A percentile compares a stretch with the other conserved stretches of the same genome.
phyloP scores from a whole-genome alignment of 2,113 vertebrate genomes.

The Psettodes erumei region DNA sequence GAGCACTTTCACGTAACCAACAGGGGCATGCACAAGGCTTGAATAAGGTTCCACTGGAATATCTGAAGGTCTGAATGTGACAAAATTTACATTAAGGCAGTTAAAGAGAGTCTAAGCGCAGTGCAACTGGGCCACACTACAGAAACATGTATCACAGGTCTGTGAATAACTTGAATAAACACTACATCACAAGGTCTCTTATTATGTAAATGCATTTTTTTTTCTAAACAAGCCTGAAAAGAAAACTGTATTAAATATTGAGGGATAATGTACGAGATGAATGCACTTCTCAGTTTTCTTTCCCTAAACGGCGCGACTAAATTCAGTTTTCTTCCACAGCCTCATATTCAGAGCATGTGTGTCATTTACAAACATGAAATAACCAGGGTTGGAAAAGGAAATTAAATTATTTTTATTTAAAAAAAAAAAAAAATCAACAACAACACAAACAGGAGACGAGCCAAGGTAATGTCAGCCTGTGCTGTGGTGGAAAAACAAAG shows the following conservation, averaged over 20 bases:
- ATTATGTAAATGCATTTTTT: constrained; percentile 30
- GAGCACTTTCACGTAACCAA: not conserved
- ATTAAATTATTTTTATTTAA: not conserved
- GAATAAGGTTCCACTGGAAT: not conserved
- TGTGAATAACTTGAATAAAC: constrained; percentile 18
- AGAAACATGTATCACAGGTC: constrained; percentile 5
- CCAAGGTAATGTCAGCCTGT: constrained; percentile 7
- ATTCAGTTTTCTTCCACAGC: constrained; percentile 25
- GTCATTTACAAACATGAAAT: constrained; percentile 24
- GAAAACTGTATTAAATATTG: constrained; percentile 50
- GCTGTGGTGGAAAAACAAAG: constrained; percentile 5
- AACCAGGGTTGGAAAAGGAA: not conserved
- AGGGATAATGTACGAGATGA: constrained; percentile 25
- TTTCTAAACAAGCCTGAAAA: constrained; percentile 21
- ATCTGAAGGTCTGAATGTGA: not conserved
- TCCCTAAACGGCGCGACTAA: constrained; percentile 19
- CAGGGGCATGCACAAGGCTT: not conserved
- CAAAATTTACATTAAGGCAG: not conserved
- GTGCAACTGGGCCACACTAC: not conserved
- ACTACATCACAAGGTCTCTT: not conserved
- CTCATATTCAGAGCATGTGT: not conserved
- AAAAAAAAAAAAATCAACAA: not conserved
- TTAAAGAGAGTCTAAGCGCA: not conserved
- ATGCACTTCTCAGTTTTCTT: constrained; percentile 38
- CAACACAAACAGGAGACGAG: not conserved